Conservation (phyloP, 2,888 invertebrate genomes). For the Labia minor region DNA sequence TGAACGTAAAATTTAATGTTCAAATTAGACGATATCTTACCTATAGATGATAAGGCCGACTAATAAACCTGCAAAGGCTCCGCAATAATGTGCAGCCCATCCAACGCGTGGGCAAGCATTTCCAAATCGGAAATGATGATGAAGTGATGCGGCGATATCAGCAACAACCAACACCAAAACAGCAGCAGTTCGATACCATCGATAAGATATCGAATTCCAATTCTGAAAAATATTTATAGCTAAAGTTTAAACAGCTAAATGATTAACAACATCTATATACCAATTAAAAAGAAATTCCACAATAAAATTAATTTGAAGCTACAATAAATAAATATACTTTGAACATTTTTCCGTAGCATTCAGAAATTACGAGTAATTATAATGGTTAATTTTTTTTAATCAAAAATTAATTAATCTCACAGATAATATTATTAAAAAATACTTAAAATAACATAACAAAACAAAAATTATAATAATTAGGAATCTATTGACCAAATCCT, state of each 20-base stretch:
- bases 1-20: no score
- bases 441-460: no score
- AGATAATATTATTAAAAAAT: no score
- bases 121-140: constrained; percentile 38
- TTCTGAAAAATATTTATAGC: constrained; percentile 34
- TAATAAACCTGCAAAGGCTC: constrained; percentile 54
- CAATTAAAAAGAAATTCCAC: background rate
- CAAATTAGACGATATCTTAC: no score
- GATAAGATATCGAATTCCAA: constrained; percentile 36
- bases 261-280: background rate
- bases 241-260: no score
- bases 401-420: no score
- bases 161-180: constrained; percentile 53
- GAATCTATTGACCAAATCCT: no score
- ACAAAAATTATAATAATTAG: no score
- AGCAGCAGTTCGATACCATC: constrained; percentile 38
- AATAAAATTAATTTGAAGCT: background rate
- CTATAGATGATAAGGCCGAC: constrained; percentile 50
- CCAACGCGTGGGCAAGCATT: constrained; percentile 44
- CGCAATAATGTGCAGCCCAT: constrained; percentile 60
- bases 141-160: constrained; percentile 48
- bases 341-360: no score
- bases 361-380: no score
- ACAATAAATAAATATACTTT: no score
- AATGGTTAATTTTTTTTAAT: no score